Evolutionary conservation across 2,888 invertebrate genomes (phyloP).

Genomic region (Hyppa rectilinea): DNA sequence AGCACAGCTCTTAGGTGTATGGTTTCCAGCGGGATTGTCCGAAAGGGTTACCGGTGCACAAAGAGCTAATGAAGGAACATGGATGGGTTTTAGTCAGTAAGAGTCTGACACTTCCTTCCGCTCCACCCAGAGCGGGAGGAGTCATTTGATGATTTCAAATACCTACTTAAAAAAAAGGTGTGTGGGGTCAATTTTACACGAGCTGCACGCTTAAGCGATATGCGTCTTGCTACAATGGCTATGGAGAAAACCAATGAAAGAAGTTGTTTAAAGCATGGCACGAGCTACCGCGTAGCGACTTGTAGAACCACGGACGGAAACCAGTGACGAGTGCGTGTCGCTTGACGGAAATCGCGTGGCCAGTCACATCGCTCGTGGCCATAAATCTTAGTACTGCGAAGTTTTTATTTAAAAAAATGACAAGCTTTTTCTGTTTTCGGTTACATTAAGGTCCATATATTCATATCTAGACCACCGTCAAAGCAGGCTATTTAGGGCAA

Average conservation of each 20-base stretch:
- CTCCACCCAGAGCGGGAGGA: no score
- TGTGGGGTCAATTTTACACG: background rate
- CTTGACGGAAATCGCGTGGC: background rate
- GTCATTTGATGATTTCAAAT: no score
- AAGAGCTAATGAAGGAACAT: no score
- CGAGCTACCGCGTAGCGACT: background rate
- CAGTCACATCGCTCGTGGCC: background rate
- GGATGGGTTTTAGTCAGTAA: no score
- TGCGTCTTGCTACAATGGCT: background rate
- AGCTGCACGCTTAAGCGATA: background rate
- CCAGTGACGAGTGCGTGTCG: background rate
- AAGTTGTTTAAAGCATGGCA: background rate
- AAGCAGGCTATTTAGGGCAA: conserved; percentile 27
- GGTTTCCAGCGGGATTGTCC: no score
- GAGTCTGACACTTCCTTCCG: no score
- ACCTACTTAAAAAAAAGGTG: no score
- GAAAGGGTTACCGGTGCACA: no score
- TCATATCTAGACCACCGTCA: conserved; percentile 15
- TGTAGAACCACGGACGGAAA: background rate
- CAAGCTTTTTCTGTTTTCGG: background rate
- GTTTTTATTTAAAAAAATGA: background rate
- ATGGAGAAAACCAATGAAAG: background rate
- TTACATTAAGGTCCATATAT: background rate
- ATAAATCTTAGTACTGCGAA: background rate
- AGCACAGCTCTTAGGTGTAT: background rate